Percentiles rank a stretch among this genome's conserved stretches.
Evolutionary conservation across 2,888 invertebrate genomes (phyloP).

Genomic region (Stegana nigrithorax): DNA sequence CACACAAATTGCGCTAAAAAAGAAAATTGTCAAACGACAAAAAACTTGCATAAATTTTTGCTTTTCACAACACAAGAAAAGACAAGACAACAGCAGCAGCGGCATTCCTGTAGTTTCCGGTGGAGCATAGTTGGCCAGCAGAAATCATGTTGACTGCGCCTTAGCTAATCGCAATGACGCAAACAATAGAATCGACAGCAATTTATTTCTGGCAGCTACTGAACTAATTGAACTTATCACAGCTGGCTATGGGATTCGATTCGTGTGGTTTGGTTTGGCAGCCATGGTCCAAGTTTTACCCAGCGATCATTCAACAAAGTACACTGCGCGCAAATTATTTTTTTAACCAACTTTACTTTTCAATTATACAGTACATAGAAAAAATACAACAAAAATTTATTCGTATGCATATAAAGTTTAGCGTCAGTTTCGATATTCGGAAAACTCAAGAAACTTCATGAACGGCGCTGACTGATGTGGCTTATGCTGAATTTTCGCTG

Average conservation of each 20-base stretch:
- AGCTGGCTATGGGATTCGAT: slow-evolving; percentile 13
- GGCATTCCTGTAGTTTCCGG: slow-evolving; percentile 15
- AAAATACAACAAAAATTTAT: too few species aligned
- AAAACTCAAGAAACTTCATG: background rate
- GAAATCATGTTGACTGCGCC: background rate
- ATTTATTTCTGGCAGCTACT: background rate
- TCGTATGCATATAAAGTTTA: too few species aligned
- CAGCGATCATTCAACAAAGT: too few species aligned
- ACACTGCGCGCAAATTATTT: too few species aligned
- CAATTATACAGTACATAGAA: too few species aligned
- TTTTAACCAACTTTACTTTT: too few species aligned
- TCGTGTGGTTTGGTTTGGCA: too few species aligned
- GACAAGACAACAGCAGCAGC: background rate
- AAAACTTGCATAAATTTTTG: slow-evolving; percentile 11
- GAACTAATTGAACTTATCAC: slow-evolving; percentile 45
- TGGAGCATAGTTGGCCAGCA: slow-evolving; percentile 4
- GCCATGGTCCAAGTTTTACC: too few species aligned
- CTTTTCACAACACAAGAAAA: slow-evolving; percentile 24
- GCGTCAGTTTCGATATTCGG: too few species aligned
- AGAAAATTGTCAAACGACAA: too few species aligned
- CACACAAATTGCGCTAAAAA: too few species aligned
- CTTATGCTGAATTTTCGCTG: too few species aligned
- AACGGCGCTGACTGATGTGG: slow-evolving; percentile 4
- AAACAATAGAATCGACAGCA: slow-evolving; percentile 18
- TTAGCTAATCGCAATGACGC: slow-evolving; percentile 18